phyloP scores from a whole-genome alignment of 1,140 invertebrate species.

The Trinorchestia longiramus region DNA sequence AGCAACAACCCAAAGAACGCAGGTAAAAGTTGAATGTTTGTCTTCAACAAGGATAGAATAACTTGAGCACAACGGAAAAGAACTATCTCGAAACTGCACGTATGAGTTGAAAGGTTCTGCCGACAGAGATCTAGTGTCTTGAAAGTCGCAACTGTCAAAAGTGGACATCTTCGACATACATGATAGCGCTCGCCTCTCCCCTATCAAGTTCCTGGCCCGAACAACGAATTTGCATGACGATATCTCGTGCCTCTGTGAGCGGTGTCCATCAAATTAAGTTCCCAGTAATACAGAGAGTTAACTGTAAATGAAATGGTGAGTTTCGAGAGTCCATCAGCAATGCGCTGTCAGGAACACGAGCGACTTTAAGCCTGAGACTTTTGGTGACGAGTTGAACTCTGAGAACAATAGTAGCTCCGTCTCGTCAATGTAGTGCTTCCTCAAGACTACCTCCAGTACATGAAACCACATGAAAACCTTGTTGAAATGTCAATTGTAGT shows the following conservation, averaged over 20 bases:
- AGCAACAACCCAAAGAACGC: not conserved
- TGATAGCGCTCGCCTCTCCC: no score
- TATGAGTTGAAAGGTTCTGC: not conserved
- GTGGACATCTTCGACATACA: not conserved
- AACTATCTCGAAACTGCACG: not conserved
- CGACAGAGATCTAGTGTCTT: not conserved
- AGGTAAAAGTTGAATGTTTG: not conserved
- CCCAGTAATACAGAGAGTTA: conserved; percentile 19
- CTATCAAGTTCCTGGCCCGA: conserved; percentile 3
- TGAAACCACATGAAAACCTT: not conserved
- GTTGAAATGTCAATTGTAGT: not conserved
- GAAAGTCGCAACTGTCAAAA: not conserved
- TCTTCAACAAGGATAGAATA: not conserved
- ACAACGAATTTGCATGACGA: conserved; percentile 35
- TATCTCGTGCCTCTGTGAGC: not conserved
- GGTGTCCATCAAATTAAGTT: conserved; percentile 22
- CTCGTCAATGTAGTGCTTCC: no score
- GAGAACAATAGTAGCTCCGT: not conserved
- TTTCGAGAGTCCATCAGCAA: not conserved
- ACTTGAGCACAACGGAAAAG: not conserved
- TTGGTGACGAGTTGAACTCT: not conserved
- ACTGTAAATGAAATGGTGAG: conserved; percentile 18
- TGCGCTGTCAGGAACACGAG: not conserved
- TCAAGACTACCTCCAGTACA: not conserved
- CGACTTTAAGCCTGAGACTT: not conserved